phyloP scores from a whole-genome alignment of 2,113 vertebrate species.

The Cyrtonyx montezumae region DNA sequence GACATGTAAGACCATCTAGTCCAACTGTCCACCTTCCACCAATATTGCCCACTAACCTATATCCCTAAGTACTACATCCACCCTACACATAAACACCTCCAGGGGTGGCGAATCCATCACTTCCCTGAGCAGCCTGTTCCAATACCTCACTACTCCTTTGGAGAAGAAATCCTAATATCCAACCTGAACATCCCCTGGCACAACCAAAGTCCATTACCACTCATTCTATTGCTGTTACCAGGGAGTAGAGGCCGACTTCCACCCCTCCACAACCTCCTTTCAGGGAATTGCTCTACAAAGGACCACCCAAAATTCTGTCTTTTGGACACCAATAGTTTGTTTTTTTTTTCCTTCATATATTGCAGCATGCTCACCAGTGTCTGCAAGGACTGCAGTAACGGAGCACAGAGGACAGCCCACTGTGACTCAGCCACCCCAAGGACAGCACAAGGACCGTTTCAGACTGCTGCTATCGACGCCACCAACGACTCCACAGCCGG shows the following conservation, averaged over 20 bases:
- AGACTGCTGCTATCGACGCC: neutral
- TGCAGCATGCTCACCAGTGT: neutral
- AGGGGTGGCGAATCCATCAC: neutral
- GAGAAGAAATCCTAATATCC: neutral
- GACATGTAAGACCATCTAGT: neutral
- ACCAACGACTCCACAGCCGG: neutral
- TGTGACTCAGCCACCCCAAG: neutral
- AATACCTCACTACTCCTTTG: no score
- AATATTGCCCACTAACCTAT: no score
- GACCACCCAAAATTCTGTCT: neutral
- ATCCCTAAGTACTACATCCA: no score
- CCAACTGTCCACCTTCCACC: neutral
- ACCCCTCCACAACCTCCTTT: no score
- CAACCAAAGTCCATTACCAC: no score
- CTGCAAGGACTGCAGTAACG: neutral
- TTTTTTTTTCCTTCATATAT: neutral
- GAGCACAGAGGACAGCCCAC: neutral
- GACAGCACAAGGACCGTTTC: neutral
- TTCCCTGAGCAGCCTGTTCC: neutral
- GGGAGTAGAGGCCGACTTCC: no score
- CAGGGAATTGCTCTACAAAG: neutral
- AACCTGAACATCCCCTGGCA: neutral
- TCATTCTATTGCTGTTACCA: no score
- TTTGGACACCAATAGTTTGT: neutral
- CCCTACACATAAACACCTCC: no score